phyloP scores from a whole-genome alignment of 2,888 invertebrate species.

The Scrobipalpa atriplicella region DNA sequence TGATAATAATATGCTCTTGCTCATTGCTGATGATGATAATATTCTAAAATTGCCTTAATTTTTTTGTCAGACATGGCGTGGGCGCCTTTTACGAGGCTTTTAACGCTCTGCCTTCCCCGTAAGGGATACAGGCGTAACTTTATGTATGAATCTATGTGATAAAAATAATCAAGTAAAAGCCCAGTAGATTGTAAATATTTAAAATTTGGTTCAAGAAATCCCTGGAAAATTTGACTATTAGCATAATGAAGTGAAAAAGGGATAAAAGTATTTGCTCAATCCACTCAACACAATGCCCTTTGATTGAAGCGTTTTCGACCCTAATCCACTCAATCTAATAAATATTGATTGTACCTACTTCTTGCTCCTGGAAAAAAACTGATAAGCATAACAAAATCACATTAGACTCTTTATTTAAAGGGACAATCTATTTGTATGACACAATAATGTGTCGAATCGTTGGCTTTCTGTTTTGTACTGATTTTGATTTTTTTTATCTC shows the following conservation, averaged over 20 bases:
- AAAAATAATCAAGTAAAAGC: too few relatives aligned
- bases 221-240: background rate
- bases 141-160: too few relatives aligned
- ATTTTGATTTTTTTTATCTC: too few relatives aligned
- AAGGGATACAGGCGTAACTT: too few relatives aligned
- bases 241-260: background rate
- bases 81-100: too few relatives aligned
- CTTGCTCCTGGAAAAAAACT: background rate
- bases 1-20: too few relatives aligned
- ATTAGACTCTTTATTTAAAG: background rate
- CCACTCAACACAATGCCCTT: background rate
- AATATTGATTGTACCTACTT: background rate
- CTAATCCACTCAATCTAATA: slow-evolving; percentile 3
- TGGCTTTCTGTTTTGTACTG: too few relatives aligned
- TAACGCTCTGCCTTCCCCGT: too few relatives aligned
- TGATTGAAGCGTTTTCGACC: background rate
- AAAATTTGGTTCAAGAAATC: background rate
- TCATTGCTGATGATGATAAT: too few relatives aligned
- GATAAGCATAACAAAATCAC: background rate
- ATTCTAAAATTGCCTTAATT: too few relatives aligned
- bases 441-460: too few relatives aligned
- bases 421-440: background rate
- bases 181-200: background rate
- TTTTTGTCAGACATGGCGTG: too few relatives aligned
- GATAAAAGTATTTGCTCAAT: background rate